These are phyloP conservation scores for Electrona antarctica DNA, from an alignment of 2,113 vertebrate genomes.

Conservation along the genomic window DNA sequence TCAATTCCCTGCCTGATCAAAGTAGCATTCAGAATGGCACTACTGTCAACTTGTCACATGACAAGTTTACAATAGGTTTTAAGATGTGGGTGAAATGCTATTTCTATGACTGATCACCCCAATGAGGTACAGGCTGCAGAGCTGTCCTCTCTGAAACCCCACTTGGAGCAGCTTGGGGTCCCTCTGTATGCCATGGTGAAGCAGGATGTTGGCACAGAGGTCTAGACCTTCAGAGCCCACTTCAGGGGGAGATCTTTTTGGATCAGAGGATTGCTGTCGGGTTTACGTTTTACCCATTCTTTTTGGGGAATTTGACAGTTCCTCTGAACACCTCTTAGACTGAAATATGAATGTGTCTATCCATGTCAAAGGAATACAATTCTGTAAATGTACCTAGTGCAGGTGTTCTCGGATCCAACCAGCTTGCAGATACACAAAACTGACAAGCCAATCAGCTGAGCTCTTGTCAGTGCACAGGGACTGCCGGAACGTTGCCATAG, in stretches of 20 bases:
- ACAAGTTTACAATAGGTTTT: no score
- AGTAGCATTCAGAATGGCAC: no score
- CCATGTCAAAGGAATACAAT: no score
- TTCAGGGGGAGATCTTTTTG: conserved; percentile 93
- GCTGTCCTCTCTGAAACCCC: conserved; percentile 91
- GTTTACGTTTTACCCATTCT: no score
- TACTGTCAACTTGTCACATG: no score
- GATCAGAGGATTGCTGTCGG: conserved; percentile 74
- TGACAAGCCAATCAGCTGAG: not conserved
- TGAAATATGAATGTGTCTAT: no score
- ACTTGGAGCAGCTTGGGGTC: conserved; percentile 87
- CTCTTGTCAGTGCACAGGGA: conserved; percentile 2
- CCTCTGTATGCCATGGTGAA: conserved; percentile 94
- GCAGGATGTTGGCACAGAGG: conserved; percentile 87
- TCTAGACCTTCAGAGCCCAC: conserved; percentile 87
- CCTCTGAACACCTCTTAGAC: no score
- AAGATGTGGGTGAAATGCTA: no score
- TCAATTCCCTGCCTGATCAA: no score
- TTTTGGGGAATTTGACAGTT: no score
- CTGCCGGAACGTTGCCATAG: conserved; percentile 8
- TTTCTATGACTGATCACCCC: no score
- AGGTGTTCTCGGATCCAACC: not conserved
- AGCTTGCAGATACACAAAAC: not conserved
- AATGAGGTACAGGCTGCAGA: conserved; percentile 80
- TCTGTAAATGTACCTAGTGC: not conserved